A percentile compares a stretch with the other conserved stretches of the same genome.
These are phyloP conservation scores for Centrocercus urophasianus DNA, from an alignment of 2,113 vertebrate species.

Conservation along the genomic window DNA sequence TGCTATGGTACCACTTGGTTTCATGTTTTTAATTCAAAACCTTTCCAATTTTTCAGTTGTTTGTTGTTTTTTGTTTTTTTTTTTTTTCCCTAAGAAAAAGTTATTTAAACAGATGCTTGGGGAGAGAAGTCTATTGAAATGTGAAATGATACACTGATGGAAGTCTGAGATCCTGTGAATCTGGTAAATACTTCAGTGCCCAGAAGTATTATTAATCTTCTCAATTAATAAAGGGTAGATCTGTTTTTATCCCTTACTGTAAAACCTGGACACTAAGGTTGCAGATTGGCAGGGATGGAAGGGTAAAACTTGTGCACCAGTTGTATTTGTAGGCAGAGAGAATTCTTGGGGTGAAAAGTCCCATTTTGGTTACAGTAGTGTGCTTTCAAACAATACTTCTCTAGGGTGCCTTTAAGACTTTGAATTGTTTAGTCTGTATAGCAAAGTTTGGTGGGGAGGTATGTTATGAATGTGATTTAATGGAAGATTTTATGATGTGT, in stretches of 20 bases:
- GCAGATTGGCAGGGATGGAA: not conserved
- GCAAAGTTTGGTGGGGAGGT: accelerated
- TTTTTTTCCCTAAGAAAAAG: not conserved
- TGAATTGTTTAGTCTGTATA: not conserved
- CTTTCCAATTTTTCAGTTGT: not conserved
- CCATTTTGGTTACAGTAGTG: not conserved
- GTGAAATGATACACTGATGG: not conserved
- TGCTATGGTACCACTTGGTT: not conserved
- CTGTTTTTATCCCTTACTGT: not conserved
- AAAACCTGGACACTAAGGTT: not conserved
- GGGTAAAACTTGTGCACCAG: not conserved
- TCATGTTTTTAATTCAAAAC: not conserved
- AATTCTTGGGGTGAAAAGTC: not conserved
- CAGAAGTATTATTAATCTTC: not conserved
- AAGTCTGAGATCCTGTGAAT: not conserved
- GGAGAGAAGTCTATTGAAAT: not conserved
- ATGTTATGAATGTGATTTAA: not conserved
- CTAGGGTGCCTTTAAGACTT: not conserved
- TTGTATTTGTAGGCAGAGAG: not conserved
- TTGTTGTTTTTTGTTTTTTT: too few species aligned
- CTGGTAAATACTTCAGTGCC: not conserved
- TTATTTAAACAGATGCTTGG: not conserved
- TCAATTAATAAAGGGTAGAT: not conserved
- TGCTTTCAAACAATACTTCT: not conserved
- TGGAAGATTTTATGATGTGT: not conserved